These are phyloP conservation scores for Lepidostoma basale DNA, from an alignment of 1,140 invertebrate species.

Conservation along the genomic window DNA sequence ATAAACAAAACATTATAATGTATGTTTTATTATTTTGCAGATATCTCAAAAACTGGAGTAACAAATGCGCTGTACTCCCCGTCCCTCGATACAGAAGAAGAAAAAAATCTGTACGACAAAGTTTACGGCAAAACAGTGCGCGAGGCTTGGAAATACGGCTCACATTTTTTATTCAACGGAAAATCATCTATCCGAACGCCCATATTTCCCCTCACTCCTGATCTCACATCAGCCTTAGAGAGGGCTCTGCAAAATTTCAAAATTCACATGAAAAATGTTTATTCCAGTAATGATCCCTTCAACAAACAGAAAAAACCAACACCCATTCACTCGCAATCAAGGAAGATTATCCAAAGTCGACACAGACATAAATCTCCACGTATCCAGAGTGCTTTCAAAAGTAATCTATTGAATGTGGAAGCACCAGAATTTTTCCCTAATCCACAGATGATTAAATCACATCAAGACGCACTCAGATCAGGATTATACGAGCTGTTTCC, in stretches of 20 bases:
- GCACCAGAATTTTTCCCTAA: constrained; percentile 12
- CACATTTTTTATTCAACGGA: neutral
- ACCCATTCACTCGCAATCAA: neutral
- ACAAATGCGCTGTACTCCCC: neutral
- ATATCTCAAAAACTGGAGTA: neutral
- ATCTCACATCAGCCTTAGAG: constrained; percentile 2
- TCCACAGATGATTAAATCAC: neutral
- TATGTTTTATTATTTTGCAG: neutral
- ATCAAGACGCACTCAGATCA: neutral
- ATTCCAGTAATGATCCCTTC: constrained; percentile 14
- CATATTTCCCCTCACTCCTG: constrained; percentile 19
- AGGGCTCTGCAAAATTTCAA: constrained; percentile 28
- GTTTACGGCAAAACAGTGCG: neutral
- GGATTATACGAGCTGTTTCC: neutral
- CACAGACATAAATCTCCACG: constrained; percentile 18
- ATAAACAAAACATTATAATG: neutral
- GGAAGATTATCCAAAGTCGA: constrained; percentile 27
- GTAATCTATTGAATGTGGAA: constrained; percentile 21
- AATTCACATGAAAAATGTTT: constrained; percentile 24
- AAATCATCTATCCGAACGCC: neutral
- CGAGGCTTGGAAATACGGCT: constrained; percentile 1
- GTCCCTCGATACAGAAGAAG: constrained; percentile 14
- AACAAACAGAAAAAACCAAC: constrained; percentile 10
- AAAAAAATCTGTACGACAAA: constrained; percentile 19
- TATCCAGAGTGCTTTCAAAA: constrained; percentile 20